These are phyloP conservation scores for Heterodera carotae DNA, from an alignment of 1,140 invertebrate species.

Conservation along the genomic window DNA sequence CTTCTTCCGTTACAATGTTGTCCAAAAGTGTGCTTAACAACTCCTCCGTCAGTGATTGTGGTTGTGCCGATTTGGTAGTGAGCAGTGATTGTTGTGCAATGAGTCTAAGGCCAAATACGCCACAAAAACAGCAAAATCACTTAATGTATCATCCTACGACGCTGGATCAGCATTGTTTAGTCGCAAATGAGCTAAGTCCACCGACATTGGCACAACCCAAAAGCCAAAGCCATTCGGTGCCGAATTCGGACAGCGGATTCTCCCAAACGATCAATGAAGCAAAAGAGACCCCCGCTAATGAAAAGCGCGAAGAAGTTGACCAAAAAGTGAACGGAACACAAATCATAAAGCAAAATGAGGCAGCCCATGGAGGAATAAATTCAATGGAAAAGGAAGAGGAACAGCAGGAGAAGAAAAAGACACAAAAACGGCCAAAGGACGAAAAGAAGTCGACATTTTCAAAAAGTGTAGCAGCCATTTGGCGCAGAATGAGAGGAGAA, in stretches of 20 bases:
- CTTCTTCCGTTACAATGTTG: constrained; percentile 27
- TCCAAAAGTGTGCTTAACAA: constrained; percentile 21
- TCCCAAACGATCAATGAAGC: constrained; percentile 6
- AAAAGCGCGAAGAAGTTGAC: not conserved
- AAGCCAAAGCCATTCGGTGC: constrained; percentile 1
- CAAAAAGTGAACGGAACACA: not conserved
- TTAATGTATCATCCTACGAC: too few species aligned
- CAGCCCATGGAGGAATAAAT: too few species aligned
- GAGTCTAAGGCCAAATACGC: too few species aligned
- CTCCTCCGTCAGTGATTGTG: constrained; percentile 18
- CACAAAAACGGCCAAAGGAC: not conserved
- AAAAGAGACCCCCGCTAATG: not conserved
- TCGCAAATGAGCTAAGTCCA: too few species aligned
- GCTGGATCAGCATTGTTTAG: too few species aligned
- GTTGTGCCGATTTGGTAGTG: constrained; percentile 12
- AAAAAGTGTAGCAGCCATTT: not conserved
- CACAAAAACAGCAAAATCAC: not conserved
- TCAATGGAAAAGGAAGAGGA: not conserved
- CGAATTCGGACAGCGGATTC: constrained; percentile 7
- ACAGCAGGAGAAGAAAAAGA: not conserved
- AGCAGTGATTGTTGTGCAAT: constrained; percentile 17
- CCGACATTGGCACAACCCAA: not conserved
- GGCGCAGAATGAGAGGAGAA: not conserved
- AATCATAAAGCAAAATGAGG: not conserved
- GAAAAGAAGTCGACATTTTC: not conserved